A percentile compares a stretch with the other conserved stretches of the same genome.
phyloP scores from a whole-genome alignment of 2,797 vertebrate species.

The Enteromius paludinosus region DNA sequence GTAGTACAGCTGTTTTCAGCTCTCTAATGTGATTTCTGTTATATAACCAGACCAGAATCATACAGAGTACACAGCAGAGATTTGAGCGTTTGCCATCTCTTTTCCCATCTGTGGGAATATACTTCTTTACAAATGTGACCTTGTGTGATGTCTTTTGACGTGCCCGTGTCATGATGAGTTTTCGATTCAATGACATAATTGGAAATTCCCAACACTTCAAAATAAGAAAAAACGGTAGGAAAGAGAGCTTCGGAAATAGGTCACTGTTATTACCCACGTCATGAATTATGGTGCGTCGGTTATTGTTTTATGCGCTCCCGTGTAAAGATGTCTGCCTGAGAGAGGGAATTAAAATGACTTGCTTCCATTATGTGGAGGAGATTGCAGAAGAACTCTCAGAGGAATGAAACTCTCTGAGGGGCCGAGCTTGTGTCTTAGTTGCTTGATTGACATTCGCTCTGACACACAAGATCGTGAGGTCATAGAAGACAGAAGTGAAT shows the following conservation, averaged over 20 bases:
- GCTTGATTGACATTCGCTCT: constrained; percentile 7
- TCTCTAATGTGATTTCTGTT: constrained; percentile 22
- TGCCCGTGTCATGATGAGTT: neutral
- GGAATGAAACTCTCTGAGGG: constrained; percentile 2
- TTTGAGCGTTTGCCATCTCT: neutral
- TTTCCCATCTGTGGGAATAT: neutral
- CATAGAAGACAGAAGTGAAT: constrained; percentile 4
- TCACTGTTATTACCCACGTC: constrained; percentile 22
- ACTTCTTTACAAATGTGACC: constrained; percentile 11
- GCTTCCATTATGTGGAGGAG: constrained; percentile 21
- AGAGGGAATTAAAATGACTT: constrained; percentile 22
- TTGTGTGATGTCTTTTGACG: neutral
- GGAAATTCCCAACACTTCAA: constrained; percentile 21
- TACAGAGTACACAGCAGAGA: neutral
- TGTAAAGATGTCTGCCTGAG: constrained; percentile 9
- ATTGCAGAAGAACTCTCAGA: constrained; percentile 7
- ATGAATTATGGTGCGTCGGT: neutral
- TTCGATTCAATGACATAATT: constrained; percentile 27
- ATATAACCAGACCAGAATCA: constrained; percentile 30
- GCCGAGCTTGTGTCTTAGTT: constrained; percentile 12
- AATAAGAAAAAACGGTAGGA: neutral
- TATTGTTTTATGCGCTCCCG: constrained; percentile 12
- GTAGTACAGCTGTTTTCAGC: constrained; percentile 37
- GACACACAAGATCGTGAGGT: constrained; percentile 12
- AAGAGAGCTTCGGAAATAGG: constrained; percentile 22